Evolutionary conservation across 2,888 invertebrate species (phyloP), one percentile per base, ranked within the genome.

Genomic region (Drosophila birchii): DNA sequence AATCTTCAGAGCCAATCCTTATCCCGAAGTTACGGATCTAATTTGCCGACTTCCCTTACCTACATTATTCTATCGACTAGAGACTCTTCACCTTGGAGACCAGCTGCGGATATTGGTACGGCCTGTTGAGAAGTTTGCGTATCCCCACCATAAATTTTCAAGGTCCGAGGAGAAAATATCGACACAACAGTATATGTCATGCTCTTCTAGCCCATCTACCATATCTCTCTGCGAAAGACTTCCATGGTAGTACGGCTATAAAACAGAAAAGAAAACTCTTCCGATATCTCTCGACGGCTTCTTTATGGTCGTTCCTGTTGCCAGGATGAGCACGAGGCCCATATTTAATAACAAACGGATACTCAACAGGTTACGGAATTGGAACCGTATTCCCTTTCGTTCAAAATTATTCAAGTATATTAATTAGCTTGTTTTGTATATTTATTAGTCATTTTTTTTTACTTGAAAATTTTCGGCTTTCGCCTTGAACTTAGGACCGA

Each of bases 1-100:
- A 80, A 77, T 73, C 78, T 68, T 79, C 73, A 78, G 94, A 94
- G 94, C 93, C 93, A 94, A 94, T 74, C 71, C 70, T 73, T 70
- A 62, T 94, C 95, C 95, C 94, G 94, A 95, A 94, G 93, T 94
- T 95, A 94, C 94, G 94, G 95, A 75, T 77, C 75, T 72, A 74
- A 56, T 77, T 95, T 95, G 94, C 94, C 94, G 94, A 94, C 94
- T 94, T 94, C 94, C 94, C 94, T 94, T 94, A 94, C 93, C 94
- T 94, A 94, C 94, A 94, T 95, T 70, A 75, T 75, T 75, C 68
- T 94, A 93, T 93, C 94, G 58, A 75, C 94, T 93, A 94, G 94
- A 68, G 71, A 58, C 71, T 75, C 62, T 72, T 75, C 56, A 66
- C 77, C 77, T 77, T 77, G 75, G 75, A 78, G 77, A 76, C 72